phyloP scores from a whole-genome alignment of 1,140 invertebrate genomes.

The Heliconius himera region DNA sequence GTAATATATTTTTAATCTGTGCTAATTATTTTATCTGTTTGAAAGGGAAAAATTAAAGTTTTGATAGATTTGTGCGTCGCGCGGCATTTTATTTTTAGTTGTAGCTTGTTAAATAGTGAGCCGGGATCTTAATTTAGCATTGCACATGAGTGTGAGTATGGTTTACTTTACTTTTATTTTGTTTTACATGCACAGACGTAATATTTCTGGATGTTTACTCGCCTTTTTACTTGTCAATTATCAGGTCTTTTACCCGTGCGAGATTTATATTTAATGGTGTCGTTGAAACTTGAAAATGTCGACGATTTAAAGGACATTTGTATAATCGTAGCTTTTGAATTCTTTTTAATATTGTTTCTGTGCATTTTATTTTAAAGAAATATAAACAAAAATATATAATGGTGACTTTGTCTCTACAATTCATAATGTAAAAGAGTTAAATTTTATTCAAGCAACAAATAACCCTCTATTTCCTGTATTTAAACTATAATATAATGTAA shows the following conservation, averaged over 20 bases:
- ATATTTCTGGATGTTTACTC: conserved; percentile 17
- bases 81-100: conserved; percentile 72
- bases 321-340: neutral
- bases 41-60: neutral
- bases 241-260: conserved; percentile 17
- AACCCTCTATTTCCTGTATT: neutral
- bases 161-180: conserved; percentile 15
- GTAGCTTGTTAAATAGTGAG: conserved; percentile 71
- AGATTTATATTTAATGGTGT: conserved; percentile 2
- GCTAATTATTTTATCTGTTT: neutral
- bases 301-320: neutral
- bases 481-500: neutral
- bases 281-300: neutral
- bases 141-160: conserved; percentile 71
- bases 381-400: neutral
- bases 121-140: conserved; percentile 75
- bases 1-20: conserved; percentile 15
- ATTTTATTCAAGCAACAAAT: too few relatives aligned
- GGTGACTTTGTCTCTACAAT: neutral
- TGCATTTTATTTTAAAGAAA: too few relatives aligned
- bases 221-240: conserved; percentile 16
- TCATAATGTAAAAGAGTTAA: neutral
- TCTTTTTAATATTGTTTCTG: neutral
- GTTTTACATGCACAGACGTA: conserved; percentile 23
- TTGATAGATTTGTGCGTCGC: conserved; percentile 42